Evolutionary conservation across 2,113 vertebrate species (phyloP), one percentile per base, ranked within the genome.

Genomic region (Uropsilus gracilis): DNA sequence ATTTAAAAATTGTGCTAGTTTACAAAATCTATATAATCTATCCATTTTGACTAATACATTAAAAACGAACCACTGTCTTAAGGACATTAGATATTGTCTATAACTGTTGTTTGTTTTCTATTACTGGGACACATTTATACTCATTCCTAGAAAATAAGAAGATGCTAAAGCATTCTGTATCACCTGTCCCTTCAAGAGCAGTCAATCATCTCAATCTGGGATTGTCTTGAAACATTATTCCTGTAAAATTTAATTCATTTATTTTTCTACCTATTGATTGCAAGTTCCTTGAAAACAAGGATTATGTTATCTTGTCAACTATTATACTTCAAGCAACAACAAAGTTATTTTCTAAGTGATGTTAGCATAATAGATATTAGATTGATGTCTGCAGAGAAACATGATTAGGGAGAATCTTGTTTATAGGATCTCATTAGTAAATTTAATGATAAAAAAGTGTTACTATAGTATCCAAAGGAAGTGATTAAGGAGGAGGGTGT

Each of bases 101-200:
- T 3, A n/a, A n/a, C 3, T 44, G 55, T 30, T n/a, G n/a, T n/a
- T n/a, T n/a, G n/a, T 3, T 78, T 91, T 68, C 46, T 55, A 6
- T 63, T 86, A 8, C 63, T 55, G 30, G 18, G 73, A 73, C 1
- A 78, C 5, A 16, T 50, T 86, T 73, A n/a, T 66, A 16, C 64
- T 90, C 34, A 71, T 72, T 95, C 44, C 39, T 30, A 85, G 59
- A 55, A 93, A 50, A 76, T 26, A n/a, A n/a, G n/a, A n/a, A n/a
- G n/a, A n/a, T n/a, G n/a, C n/a, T n/a, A n/a, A n/a, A n/a, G n/a
- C n/a, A n/a, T n/a, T n/a, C 30, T 20, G 2, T 46, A 22, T 42
- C 14, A 86, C 2, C 4, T 20, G 20, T 5, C 66, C 2, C 18
- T 32, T 73, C 16, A 30, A 16, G 34, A 10, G 42, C 11, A 59